Evolutionary conservation across 2,888 invertebrate genomes (phyloP).

Genomic region (Drosophila anomalata): DNA sequence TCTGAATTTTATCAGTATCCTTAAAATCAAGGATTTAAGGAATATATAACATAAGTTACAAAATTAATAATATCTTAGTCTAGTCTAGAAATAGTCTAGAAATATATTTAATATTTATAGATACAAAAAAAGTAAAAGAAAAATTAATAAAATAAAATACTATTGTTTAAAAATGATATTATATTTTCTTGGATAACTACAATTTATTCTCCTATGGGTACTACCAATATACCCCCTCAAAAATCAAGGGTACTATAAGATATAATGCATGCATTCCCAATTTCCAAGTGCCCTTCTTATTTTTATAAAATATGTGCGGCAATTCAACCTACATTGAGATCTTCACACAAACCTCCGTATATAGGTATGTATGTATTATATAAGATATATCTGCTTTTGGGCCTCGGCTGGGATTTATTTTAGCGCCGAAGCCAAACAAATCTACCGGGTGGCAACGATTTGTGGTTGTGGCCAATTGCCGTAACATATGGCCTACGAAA

Average conservation of each 20-base stretch:
- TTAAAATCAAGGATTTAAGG: background rate
- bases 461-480: constrained; percentile 29
- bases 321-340: constrained; percentile 45
- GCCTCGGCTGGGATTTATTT: constrained; percentile 38
- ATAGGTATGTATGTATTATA: background rate
- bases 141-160: too few species aligned
- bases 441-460: constrained; percentile 34
- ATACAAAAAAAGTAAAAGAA: too few species aligned
- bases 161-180: too few species aligned
- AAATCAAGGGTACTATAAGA: constrained; percentile 7
- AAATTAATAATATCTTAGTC: too few species aligned
- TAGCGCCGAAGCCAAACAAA: constrained; percentile 23
- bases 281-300: constrained; percentile 58
- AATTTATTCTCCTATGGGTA: too few species aligned
- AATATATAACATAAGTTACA: too few species aligned
- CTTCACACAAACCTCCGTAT: background rate
- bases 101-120: too few species aligned
- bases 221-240: background rate
- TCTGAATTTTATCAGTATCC: background rate
- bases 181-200: too few species aligned
- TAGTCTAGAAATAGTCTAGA: too few species aligned
- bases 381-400: constrained; percentile 8
- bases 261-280: constrained; percentile 67
- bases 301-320: constrained; percentile 67
- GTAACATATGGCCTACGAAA: constrained; percentile 15